A percentile compares a stretch with the other conserved stretches of the same genome.
Conservation (phyloP, 2,888 invertebrate genomes). For the Drosophila recens region DNA sequence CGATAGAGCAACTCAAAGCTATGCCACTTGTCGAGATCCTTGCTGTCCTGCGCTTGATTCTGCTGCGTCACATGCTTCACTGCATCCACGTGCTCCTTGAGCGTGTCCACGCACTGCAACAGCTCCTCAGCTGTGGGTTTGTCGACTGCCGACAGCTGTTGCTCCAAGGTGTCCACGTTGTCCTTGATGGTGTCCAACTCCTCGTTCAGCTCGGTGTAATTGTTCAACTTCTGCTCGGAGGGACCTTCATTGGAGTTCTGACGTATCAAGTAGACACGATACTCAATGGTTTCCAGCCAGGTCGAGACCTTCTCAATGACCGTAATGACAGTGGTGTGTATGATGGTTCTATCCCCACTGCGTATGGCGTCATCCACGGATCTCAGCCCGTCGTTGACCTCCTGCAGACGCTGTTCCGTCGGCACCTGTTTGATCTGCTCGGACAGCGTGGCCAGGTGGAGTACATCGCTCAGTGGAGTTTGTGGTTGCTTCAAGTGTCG, state of each 20-base stretch:
- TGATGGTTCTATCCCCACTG: conserved; percentile 86
- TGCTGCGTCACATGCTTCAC: conserved; percentile 89
- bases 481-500: conserved; percentile 86
- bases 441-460: conserved; percentile 88
- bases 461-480: conserved; percentile 87
- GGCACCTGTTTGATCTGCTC: conserved; percentile 87
- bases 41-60: conserved; percentile 87
- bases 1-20: conserved; percentile 89
- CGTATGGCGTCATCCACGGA: conserved; percentile 86
- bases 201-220: conserved; percentile 88
- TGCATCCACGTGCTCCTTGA: conserved; percentile 89
- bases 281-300: conserved; percentile 94
- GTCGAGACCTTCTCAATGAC: conserved; percentile 93
- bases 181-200: conserved; percentile 89
- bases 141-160: conserved; percentile 86
- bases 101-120: conserved; percentile 87
- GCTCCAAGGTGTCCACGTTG: conserved; percentile 88
- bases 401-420: conserved; percentile 86
- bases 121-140: conserved; percentile 85
- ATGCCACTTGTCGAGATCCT: conserved; percentile 89
- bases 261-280: conserved; percentile 89
- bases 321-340: conserved; percentile 90
- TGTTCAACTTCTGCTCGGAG: conserved; percentile 87
- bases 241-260: conserved; percentile 87
- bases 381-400: conserved; percentile 86